phyloP scores from a whole-genome alignment of 2,797 vertebrate genomes.

The Cuniculus paca region DNA sequence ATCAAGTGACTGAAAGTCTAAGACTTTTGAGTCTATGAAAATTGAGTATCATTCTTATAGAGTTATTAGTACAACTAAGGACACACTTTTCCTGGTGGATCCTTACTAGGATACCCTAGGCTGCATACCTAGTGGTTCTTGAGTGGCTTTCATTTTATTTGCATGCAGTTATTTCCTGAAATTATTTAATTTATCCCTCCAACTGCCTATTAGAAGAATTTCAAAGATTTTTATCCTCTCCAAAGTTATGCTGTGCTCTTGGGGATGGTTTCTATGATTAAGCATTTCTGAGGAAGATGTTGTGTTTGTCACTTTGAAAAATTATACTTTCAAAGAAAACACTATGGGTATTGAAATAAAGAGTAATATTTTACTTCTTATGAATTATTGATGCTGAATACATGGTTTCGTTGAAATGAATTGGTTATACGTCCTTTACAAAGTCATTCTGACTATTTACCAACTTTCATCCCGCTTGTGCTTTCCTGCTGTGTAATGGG shows the following conservation, averaged over 20 bases:
- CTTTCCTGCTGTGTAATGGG: slow-evolving; percentile 38
- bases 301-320: slow-evolving; percentile 78
- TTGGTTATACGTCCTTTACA: slow-evolving; percentile 5
- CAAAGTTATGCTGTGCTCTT: slow-evolving; percentile 77
- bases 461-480: neutral
- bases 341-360: slow-evolving; percentile 73
- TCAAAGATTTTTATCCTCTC: slow-evolving; percentile 80
- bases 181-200: slow-evolving; percentile 83
- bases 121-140: too few species aligned
- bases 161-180: slow-evolving; percentile 80
- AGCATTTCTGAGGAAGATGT: slow-evolving; percentile 81
- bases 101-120: too few species aligned
- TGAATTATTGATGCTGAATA: slow-evolving; percentile 73
- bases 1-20: neutral
- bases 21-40: slow-evolving; percentile 55
- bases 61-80: slow-evolving; percentile 63
- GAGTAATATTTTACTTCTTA: slow-evolving; percentile 55
- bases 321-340: slow-evolving; percentile 72
- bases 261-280: slow-evolving; percentile 80
- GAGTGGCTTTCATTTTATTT: slow-evolving; percentile 83
- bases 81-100: slow-evolving; percentile 71
- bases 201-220: slow-evolving; percentile 81
- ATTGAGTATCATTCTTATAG: slow-evolving; percentile 23
- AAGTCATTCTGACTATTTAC: slow-evolving; percentile 56
- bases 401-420: slow-evolving; percentile 65